These are phyloP conservation scores for Melitaea athalia DNA, from an alignment of 2,888 invertebrate genomes.

Conservation along the genomic window DNA sequence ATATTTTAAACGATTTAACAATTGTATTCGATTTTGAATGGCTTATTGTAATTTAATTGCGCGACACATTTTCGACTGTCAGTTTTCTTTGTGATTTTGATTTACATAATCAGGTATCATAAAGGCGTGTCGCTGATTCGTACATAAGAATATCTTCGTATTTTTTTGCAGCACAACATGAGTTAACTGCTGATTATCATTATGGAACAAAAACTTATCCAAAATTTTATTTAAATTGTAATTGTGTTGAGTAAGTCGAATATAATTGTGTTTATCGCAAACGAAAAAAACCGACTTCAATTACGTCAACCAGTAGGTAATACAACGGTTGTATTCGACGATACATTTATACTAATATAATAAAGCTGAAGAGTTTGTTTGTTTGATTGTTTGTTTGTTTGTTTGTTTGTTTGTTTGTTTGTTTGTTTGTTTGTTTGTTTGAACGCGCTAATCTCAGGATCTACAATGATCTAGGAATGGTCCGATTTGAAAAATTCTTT, in stretches of 20 bases:
- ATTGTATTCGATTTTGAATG: constrained; percentile 1
- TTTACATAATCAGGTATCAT: constrained; percentile 41
- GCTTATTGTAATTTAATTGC: constrained; percentile 6
- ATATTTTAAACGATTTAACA: neutral
- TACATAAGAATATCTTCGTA: constrained; percentile 44
- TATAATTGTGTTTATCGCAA: neutral
- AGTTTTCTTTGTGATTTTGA: constrained; percentile 36
- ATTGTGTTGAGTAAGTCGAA: constrained; percentile 1
- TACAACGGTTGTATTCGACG: too few relatives aligned
- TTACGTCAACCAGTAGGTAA: too few relatives aligned
- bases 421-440: too few relatives aligned
- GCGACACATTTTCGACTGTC: constrained; percentile 27
- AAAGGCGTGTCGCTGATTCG: constrained; percentile 44
- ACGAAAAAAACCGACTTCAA: too few relatives aligned
- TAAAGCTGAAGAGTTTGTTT: too few relatives aligned
- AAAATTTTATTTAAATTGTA: constrained; percentile 1
- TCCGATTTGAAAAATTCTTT: too few relatives aligned
- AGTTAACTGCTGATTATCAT: constrained; percentile 13
- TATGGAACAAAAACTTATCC: constrained; percentile 17
- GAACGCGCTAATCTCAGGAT: too few relatives aligned
- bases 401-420: too few relatives aligned
- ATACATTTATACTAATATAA: too few relatives aligned
- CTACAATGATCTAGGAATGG: too few relatives aligned
- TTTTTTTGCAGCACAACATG: constrained; percentile 31
- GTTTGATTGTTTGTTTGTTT: too few relatives aligned